A percentile compares a stretch with the other conserved stretches of the same genome.
Conservation (phyloP, 2,888 invertebrate genomes). For the Scaptomyza cyrtandrae region DNA sequence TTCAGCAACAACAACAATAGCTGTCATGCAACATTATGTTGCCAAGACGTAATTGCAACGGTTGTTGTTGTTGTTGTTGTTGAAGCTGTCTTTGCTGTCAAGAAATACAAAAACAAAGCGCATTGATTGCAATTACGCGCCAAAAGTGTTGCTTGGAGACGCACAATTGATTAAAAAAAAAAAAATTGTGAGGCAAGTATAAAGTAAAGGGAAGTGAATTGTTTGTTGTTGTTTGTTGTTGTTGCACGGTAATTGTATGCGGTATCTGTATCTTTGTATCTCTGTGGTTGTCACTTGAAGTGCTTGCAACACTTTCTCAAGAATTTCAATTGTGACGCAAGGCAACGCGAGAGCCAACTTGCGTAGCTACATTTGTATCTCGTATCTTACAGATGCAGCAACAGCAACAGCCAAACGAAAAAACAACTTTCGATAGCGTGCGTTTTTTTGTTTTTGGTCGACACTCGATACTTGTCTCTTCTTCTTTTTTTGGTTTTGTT, state of each 20-base stretch:
- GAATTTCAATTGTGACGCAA: slow-evolving; percentile 66
- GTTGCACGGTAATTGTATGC: slow-evolving; percentile 27
- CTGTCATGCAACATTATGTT: slow-evolving; percentile 16
- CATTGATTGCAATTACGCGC: slow-evolving; percentile 69
- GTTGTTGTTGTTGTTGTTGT: slow-evolving; percentile 29
- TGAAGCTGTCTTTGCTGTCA: slow-evolving; percentile 35
- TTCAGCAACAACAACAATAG: slow-evolving; percentile 19
- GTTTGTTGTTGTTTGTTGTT: slow-evolving; percentile 22
- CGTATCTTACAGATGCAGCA: slow-evolving; percentile 38
- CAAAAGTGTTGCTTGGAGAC: slow-evolving; percentile 59
- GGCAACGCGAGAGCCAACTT: slow-evolving; percentile 37
- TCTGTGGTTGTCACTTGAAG: slow-evolving; percentile 74
- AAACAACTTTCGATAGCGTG: slow-evolving; percentile 68
- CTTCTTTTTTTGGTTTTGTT: neutral
- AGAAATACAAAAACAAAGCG: slow-evolving; percentile 55
- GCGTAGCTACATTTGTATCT: slow-evolving; percentile 55
- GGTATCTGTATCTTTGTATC: slow-evolving; percentile 29
- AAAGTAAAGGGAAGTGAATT: slow-evolving; percentile 52
- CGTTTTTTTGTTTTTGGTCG: slow-evolving; percentile 34
- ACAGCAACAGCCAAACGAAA: too few relatives aligned
- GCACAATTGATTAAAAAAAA: slow-evolving; percentile 56
- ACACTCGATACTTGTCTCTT: slow-evolving; percentile 45
- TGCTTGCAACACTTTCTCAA: slow-evolving; percentile 78
- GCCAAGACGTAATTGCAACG: slow-evolving; percentile 31
- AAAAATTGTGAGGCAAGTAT: slow-evolving; percentile 1